Base-by-base conservation (phyloP, 2,113 vertebrate species). In the Panthera leo region DNA sequence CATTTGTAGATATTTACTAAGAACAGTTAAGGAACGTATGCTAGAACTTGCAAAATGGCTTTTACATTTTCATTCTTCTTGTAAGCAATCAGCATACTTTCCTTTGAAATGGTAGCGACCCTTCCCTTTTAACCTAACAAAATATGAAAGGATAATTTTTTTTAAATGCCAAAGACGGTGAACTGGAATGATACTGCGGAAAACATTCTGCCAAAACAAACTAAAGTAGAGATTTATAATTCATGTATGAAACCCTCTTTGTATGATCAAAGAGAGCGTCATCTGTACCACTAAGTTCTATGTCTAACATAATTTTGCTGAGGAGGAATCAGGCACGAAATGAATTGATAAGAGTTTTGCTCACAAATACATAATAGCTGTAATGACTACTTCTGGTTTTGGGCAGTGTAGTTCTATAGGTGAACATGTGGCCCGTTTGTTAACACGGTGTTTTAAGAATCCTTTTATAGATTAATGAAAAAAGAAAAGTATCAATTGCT, bases 261-360 rank as follows among this genome's bases (percentile, higher is more conserved):
- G 31, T 96, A 58, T 55, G 95, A 97, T 97, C 95, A 98, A 97
- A 98, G 97, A 92, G 94, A 10, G 11, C 95, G 42, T 88, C 90
- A 84, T n/a, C 42, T 75, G 55, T 83, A 67, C 51, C n/a, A 27
- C 58, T 0, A 73, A 97, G 93, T 96, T 97, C 95, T 92, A 27
- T 4, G 48, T 95, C 97, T 96, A 97, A 51, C 89, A 88, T 70
- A 85, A 7, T 94, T 86, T 91, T 98, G 36, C 82, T 42, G 67
- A 80, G 55, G 75, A 97, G 93, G 97, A 98, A 36, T 25, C 85
- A 91, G 94, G 34, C 84, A 58, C 5, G 34, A 83, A 92, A 97
- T 85, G 68, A 96, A 85, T 88, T 83, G 88, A 96, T 95, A 85
- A 55, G 83, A 97, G 23, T 79, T 58, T 95, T 93, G 96, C 97